Evolutionary conservation across 1,140 invertebrate species (phyloP).

Genomic region (Mylabris phalerata): DNA sequence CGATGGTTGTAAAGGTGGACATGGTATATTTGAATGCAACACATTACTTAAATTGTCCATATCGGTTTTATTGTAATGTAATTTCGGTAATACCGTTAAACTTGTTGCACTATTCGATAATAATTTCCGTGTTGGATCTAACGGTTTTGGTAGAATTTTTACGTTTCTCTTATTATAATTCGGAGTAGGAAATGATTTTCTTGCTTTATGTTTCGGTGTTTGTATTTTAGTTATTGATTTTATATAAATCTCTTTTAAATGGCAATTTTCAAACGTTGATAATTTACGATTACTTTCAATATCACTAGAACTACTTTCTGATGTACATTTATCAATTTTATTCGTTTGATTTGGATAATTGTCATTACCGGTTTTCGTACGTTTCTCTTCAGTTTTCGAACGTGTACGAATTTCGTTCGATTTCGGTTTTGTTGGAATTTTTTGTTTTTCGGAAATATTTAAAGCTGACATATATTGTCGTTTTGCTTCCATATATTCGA

Average conservation of each 20-base stretch:
- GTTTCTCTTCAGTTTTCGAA: constrained; percentile 37
- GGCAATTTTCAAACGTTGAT: background rate
- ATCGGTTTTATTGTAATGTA: constrained; percentile 6
- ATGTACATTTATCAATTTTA: constrained; percentile 20
- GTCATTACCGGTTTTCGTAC: constrained; percentile 6
- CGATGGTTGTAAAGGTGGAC: no score
- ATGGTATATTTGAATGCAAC: no score
- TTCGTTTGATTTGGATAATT: constrained; percentile 15
- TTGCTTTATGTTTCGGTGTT: constrained; percentile 25
- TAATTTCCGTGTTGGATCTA: no score
- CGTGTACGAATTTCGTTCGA: constrained; percentile 29
- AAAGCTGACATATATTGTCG: constrained; percentile 34
- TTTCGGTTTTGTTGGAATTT: constrained; percentile 15
- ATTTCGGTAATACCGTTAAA: constrained; percentile 7
- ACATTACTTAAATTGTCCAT: no score
- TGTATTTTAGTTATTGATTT: constrained; percentile 33
- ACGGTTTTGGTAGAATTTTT: constrained; percentile 6
- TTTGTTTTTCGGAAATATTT: constrained; percentile 32
- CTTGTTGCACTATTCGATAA: background rate
- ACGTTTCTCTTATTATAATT: constrained; percentile 14
- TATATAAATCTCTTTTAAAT: constrained; percentile 26
- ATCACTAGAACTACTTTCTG: background rate
- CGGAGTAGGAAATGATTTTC: constrained; percentile 34
- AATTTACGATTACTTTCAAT: background rate
- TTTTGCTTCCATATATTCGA: constrained; percentile 31